phyloP scores from a whole-genome alignment of 2,797 vertebrate species.

The Thalassophryne amazonica region DNA sequence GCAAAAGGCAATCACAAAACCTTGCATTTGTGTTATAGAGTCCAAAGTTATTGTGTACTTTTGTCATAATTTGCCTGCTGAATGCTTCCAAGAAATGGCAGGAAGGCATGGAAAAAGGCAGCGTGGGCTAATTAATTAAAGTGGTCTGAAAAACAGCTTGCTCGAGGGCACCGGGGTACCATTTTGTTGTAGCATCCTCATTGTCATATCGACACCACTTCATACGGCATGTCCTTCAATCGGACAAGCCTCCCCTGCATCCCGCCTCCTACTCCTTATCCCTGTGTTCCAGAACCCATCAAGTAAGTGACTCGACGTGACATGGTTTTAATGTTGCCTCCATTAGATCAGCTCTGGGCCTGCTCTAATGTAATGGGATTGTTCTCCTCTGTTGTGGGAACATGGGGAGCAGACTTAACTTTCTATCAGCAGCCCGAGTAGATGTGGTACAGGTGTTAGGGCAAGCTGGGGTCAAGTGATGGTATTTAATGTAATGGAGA shows the following conservation, averaged over 20 bases:
- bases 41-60: constrained; percentile 40
- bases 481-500: constrained; percentile 76
- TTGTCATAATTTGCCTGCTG: constrained; percentile 33
- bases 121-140: constrained; percentile 76
- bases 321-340: constrained; percentile 75
- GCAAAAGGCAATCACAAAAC: constrained; percentile 5
- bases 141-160: constrained; percentile 77
- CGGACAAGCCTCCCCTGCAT: constrained; percentile 24
- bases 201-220: constrained; percentile 50
- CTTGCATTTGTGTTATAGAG: constrained; percentile 29
- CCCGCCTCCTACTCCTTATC: constrained; percentile 21
- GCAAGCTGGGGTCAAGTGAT: constrained; percentile 65
- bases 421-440: constrained; percentile 57
- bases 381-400: constrained; percentile 56
- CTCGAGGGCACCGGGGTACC: constrained; percentile 72
- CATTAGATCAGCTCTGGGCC: constrained; percentile 67
- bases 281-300: constrained; percentile 58
- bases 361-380: constrained; percentile 73
- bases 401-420: constrained; percentile 26
- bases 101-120: constrained; percentile 31
- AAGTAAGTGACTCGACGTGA: constrained; percentile 71
- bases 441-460: constrained; percentile 47
- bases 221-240: constrained; percentile 28
- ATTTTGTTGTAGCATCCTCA: constrained; percentile 29
- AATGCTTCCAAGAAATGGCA: constrained; percentile 33